Evolutionary conservation across 2,113 vertebrate species (phyloP), one percentile per base, ranked within the genome.

Genomic region (Corythoichthys haematopterus): DNA sequence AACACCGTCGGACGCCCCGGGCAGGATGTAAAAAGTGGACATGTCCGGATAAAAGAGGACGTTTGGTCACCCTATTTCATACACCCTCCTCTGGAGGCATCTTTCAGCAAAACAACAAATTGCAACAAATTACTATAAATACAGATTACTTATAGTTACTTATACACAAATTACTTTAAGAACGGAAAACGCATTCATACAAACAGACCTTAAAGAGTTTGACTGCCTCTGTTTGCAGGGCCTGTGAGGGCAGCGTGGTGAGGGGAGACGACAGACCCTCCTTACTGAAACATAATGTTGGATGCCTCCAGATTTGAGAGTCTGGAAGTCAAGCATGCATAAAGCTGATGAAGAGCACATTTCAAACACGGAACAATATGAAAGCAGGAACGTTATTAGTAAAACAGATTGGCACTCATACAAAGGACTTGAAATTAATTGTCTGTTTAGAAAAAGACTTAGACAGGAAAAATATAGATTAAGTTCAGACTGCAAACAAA

Each of bases 211-310:
- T 99, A 83, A 98, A 98, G 84, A 98, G 90, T 86, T 99, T 99
- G 71, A 98, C 92, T 9, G 97, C 97, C 88, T 99, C 97, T 0
- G 97, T 99, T 87, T 96, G 96, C 65, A 99, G 87, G 53, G 97
- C 97, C 88, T 95, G 94, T 13, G 96, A 99, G 37, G 97, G 97
- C 61, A 99, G 74, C 1, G 97, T 97, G 72, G 95, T 98, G 76
- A 99, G 93, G 59, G 97, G 92, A 16, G 92, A 94, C n/a, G 83
- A 75, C 75, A 99, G 91, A 56, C 94, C 95, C 85, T 98, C 95
- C 84, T 99, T 98, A 86, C 93, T 98, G 84, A 96, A 96, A 81
- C 95, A 98, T 81, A 99, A 75, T 66, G 79, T 84, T n/a, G 95
- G 94, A 58, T 97, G 94, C 81, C 92, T 94, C 97, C 96, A 98